Percentiles rank a stretch among this genome's conserved stretches.
These are phyloP conservation scores for Stictocephala bisonia DNA, from an alignment of 2,888 invertebrate species.

Conservation along the genomic window DNA sequence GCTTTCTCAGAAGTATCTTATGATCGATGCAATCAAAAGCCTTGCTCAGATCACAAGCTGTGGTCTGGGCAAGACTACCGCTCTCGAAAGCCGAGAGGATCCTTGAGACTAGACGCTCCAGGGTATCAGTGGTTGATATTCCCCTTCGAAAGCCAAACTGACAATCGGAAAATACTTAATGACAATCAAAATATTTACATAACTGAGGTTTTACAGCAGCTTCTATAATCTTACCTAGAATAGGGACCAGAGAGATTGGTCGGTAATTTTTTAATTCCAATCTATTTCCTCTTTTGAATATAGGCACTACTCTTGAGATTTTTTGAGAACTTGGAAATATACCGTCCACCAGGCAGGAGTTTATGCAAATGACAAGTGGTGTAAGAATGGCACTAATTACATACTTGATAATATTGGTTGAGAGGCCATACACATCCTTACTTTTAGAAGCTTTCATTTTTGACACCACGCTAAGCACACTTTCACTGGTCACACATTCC, in stretches of 20 bases:
- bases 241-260: slow-evolving; percentile 3
- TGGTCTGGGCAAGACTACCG: not conserved
- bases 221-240: not conserved
- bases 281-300: not conserved
- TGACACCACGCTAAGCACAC: not conserved
- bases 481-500: not conserved
- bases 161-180: not conserved
- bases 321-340: slow-evolving; percentile 7
- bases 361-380: too few species aligned
- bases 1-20: not conserved
- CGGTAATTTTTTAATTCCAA: not conserved
- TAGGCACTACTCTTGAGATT: not conserved
- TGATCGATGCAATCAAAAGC: not conserved
- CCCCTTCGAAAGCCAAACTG: not conserved
- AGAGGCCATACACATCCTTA: slow-evolving; percentile 1
- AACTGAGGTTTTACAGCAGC: not conserved
- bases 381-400: too few species aligned
- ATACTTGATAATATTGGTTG: not conserved
- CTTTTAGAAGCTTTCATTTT: slow-evolving; percentile 1
- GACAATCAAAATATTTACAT: not conserved
- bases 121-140: not conserved
- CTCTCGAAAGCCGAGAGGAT: not conserved
- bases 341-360: too few species aligned
- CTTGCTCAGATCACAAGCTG: not conserved
- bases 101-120: not conserved